A percentile compares a stretch with the other conserved stretches of the same genome.
Conservation (phyloP, 2,888 invertebrate species). For the Cyclophora albipunctata region DNA sequence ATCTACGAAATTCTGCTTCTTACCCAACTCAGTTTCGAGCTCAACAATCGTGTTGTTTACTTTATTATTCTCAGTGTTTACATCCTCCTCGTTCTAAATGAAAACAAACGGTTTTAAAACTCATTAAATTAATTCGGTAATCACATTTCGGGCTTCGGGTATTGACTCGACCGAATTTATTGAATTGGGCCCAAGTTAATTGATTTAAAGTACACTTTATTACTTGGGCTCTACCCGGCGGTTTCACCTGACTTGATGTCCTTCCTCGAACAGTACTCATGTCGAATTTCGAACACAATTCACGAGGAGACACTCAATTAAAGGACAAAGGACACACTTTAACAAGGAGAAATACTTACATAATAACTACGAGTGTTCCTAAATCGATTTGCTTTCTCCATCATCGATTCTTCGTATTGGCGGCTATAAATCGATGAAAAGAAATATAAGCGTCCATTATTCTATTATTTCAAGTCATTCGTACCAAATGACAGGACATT, state of each 20-base stretch:
- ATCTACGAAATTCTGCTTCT: conserved; percentile 27
- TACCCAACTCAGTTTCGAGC: conserved; percentile 26
- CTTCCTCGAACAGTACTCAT: no score
- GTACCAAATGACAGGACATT: neutral
- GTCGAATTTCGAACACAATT: no score
- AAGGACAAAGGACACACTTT: no score
- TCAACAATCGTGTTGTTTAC: conserved; percentile 23
- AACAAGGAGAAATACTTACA: conserved; percentile 29
- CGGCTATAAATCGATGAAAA: conserved; percentile 29
- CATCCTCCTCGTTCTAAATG: conserved; percentile 39
- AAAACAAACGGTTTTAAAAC: conserved; percentile 4
- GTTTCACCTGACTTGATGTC: no score
- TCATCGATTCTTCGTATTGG: conserved; percentile 44
- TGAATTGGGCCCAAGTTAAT: neutral
- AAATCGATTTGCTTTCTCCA: conserved; percentile 45
- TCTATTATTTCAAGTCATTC: no score
- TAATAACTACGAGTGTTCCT: conserved; percentile 39
- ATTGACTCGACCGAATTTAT: no score
- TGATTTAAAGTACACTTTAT: neutral
- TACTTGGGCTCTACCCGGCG: neutral
- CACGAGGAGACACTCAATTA: no score
- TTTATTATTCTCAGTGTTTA: conserved; percentile 31
- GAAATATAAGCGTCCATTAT: neutral
- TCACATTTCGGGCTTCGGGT: neutral
- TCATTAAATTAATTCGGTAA: neutral